A percentile compares a stretch with the other conserved stretches of the same genome.
phyloP scores from a whole-genome alignment of 2,797 vertebrate genomes.

The Hypotaenidia okinawae region DNA sequence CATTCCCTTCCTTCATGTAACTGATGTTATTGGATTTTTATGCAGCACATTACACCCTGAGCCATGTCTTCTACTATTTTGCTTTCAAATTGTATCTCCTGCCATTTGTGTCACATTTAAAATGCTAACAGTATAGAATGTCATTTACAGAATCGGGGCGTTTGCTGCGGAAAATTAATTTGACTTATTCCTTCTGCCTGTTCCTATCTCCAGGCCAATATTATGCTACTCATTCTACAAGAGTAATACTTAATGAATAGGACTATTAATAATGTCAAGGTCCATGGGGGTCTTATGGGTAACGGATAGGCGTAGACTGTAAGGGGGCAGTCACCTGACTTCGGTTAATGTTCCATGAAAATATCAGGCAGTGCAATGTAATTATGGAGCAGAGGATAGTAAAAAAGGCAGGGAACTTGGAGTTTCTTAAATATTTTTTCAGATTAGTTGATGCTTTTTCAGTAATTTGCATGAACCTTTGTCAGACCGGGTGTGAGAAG shows the following conservation, averaged over 20 bases:
- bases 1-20: constrained; percentile 74
- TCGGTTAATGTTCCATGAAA: constrained; percentile 97
- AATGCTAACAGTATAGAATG: constrained; percentile 93
- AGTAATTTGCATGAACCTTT: constrained; percentile 1
- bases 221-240: constrained; percentile 95
- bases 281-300: constrained; percentile 89
- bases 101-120: constrained; percentile 95
- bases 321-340: constrained; percentile 88
- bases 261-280: constrained; percentile 92
- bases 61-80: constrained; percentile 86
- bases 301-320: constrained; percentile 87
- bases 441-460: constrained; percentile 75
- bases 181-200: constrained; percentile 89
- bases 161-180: constrained; percentile 95
- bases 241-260: constrained; percentile 98
- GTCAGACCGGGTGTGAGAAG: background rate
- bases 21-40: constrained; percentile 81
- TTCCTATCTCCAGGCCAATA: constrained; percentile 93
- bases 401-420: constrained; percentile 80
- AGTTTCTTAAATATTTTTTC: constrained; percentile 82
- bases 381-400: constrained; percentile 88
- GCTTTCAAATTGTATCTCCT: constrained; percentile 91
- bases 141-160: constrained; percentile 91
- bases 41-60: constrained; percentile 79
- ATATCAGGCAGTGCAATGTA: constrained; percentile 92